Evolutionary conservation across 1,140 invertebrate species (phyloP).

Genomic region (Trinorchestia longiramus): DNA sequence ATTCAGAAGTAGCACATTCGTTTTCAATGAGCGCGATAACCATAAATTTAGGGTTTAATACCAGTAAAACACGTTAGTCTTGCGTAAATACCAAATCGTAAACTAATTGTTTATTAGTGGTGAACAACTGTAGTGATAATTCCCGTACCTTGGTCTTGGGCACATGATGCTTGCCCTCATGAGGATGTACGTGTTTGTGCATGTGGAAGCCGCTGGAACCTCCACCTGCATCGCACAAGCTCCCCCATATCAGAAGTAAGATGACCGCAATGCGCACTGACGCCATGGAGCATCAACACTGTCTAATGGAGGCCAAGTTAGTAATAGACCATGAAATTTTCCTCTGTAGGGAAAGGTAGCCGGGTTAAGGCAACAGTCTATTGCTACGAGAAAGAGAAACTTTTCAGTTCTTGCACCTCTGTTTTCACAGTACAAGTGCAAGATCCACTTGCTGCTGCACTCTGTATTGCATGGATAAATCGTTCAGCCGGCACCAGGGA

Average conservation of each 20-base stretch:
- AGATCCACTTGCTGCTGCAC: not conserved
- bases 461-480: too few relatives aligned
- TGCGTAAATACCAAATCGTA: not conserved
- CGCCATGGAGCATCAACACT: not conserved
- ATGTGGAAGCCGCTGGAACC: constrained; percentile 6
- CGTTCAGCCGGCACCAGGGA: not conserved
- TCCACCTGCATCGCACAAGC: not conserved
- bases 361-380: too few relatives aligned
- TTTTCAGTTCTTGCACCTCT: not conserved
- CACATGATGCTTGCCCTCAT: constrained; percentile 14
- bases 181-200: constrained; percentile 6
- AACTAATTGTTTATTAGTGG: not conserved
- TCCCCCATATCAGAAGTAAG: not conserved
- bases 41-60: not conserved
- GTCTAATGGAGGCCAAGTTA: not conserved
- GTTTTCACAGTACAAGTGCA: not conserved
- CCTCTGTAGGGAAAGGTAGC: not conserved
- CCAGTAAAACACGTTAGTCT: not conserved
- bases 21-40: too few relatives aligned
- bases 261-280: not conserved
- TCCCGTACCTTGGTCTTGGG: constrained; percentile 27
- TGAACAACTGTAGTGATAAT: not conserved
- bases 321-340: not conserved
- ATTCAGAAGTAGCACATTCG: too few relatives aligned
- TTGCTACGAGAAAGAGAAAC: too few relatives aligned